Conservation (phyloP, 64 coral and sea anemone genomes). For the Anthopleura sola region DNA sequence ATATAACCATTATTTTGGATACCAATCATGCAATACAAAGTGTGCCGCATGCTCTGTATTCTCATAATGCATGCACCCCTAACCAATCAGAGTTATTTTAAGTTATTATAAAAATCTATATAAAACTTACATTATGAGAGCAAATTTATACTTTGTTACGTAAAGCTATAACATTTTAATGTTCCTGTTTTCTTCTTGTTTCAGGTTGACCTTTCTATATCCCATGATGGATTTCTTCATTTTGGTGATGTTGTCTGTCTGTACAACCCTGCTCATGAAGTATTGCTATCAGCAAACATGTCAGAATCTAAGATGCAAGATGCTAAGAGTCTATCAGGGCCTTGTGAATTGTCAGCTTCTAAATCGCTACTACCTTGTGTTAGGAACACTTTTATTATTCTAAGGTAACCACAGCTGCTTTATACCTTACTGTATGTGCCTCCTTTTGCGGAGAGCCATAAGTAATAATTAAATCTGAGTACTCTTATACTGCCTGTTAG, state of each 20-base stretch:
- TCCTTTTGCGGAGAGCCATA: too few relatives aligned
- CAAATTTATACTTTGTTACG: too few relatives aligned
- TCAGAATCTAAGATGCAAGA: conserved; percentile 97
- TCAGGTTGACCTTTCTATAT: conserved; percentile 76
- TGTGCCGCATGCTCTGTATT: too few relatives aligned
- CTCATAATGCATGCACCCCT: too few relatives aligned
- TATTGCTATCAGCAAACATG: conserved; percentile 88
- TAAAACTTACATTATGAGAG: neutral
- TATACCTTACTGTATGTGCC: too few relatives aligned
- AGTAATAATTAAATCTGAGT: too few relatives aligned
- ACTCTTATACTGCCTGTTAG: too few relatives aligned
- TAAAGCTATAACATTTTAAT: neutral
- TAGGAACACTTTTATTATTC: conserved; percentile 85
- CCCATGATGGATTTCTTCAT: conserved; percentile 95
- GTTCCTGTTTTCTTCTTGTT: neutral
- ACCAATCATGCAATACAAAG: too few relatives aligned
- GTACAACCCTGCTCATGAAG: conserved; percentile 67
- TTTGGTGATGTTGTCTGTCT: conserved; percentile 78
- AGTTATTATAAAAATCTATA: too few relatives aligned
- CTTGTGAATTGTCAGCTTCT: conserved; percentile 91
- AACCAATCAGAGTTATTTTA: too few relatives aligned
- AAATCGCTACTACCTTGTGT: conserved; percentile 86
- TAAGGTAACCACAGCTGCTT: conserved; percentile 48
- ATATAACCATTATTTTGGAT: too few relatives aligned
- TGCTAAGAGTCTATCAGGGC: conserved; percentile 73